phyloP scores from a whole-genome alignment of 1,140 invertebrate species.

The Thaumetopoea pityocampa region DNA sequence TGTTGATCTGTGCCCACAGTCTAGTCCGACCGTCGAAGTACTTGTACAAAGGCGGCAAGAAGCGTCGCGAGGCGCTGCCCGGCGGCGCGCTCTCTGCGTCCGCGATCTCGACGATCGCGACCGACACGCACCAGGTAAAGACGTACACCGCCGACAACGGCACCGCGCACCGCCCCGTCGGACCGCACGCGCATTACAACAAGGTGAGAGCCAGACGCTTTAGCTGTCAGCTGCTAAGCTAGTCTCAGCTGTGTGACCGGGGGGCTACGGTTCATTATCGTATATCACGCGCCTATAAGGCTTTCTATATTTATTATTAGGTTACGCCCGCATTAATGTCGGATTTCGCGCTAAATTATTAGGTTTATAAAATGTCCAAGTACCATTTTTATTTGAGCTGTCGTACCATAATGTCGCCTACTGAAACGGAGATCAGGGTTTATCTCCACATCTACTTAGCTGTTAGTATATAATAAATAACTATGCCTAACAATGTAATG shows the following conservation, averaged over 20 bases:
- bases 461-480: too few relatives aligned
- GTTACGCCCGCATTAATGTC: too few relatives aligned
- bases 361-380: too few relatives aligned
- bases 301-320: too few relatives aligned
- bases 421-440: too few relatives aligned
- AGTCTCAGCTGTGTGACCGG: neutral
- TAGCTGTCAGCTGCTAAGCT: conserved; percentile 18
- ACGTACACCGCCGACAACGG: conserved; percentile 98
- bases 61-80: conserved; percentile 42
- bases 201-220: conserved; percentile 83
- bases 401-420: too few relatives aligned
- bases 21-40: conserved; percentile 65
- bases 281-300: too few relatives aligned
- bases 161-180: conserved; percentile 78
- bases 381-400: too few relatives aligned
- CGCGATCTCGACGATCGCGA: conserved; percentile 66
- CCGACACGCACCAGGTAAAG: conserved; percentile 83
- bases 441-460: too few relatives aligned
- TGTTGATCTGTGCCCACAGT: conserved; percentile 25
- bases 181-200: conserved; percentile 93
- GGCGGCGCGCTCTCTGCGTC: conserved; percentile 38
- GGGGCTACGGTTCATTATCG: neutral
- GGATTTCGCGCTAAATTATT: too few relatives aligned
- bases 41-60: conserved; percentile 62
- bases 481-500: too few relatives aligned